Evolutionary conservation across 1,140 invertebrate genomes (phyloP), one percentile per base, ranked within the genome.

Genomic region (Samia ricini): DNA sequence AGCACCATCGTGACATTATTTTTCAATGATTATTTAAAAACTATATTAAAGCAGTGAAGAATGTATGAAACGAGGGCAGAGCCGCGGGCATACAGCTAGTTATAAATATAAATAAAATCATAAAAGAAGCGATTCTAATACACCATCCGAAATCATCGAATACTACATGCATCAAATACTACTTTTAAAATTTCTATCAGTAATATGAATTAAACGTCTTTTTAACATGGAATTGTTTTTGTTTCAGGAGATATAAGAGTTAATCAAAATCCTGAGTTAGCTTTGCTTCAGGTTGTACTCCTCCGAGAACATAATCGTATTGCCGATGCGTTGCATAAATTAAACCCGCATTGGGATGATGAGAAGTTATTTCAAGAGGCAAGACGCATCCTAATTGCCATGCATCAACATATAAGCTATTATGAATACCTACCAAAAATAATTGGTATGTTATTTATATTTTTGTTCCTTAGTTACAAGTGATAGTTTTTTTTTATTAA

Each of bases 291-390:
- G 69, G 95, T 95, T 0, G 76, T 98, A 5, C 92, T 96, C 56
- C 88, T 97, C 60, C 91, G 97, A 66, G 95, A 98, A 77, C 97
- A 98, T 79, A 98, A 98, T 83, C 91, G 95, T 51, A 90, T 98
- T 20, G 96, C 97, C 0, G 91, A 59, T n/a, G 22, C 8, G 0
- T 23, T 64, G 4, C 4, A 19, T 12, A 12, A 24, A 4, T 15
- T 69, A 10, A 69, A 69, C 20, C 62, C 66, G 2, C 55, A 55
- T 33, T 69, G 66, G 66, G 26, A 48, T 20, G 66, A 69, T 19
- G 66, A 69, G 24, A 64, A 18, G 7, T 51, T 61, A 4, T 69
- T 50, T 19, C 66, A 69, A 55, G 66, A 69, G 8, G 56, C 59
- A 8, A 56, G 66, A 18, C 20, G 56, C 6, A 64, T 69, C n/a